phyloP scores from a whole-genome alignment of 2,113 vertebrate genomes.

The Podiceps cristatus region DNA sequence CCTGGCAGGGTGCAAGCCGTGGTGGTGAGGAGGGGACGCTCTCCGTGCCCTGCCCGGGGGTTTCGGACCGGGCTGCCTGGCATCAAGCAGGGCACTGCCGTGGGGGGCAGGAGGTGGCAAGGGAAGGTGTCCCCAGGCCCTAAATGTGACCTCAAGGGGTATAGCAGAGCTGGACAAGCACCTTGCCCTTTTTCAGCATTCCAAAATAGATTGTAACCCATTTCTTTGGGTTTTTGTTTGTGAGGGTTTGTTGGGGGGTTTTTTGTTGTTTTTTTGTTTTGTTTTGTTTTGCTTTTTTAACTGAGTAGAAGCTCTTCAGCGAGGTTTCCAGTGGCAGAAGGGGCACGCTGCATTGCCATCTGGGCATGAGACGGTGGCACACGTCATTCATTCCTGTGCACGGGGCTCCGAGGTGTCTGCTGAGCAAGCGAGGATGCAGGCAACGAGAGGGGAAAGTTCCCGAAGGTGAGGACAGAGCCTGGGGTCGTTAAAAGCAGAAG shows the following conservation, averaged over 20 bases:
- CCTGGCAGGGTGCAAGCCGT: not conserved
- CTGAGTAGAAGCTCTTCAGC: rapidly evolving
- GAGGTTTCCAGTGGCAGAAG: not conserved
- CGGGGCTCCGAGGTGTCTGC: rapidly evolving
- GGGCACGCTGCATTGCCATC: not conserved
- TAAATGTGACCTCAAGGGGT: too few relatives aligned
- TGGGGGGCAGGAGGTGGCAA: not conserved
- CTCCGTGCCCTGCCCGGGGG: not conserved
- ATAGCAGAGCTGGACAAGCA: not conserved
- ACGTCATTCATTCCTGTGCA: not conserved
- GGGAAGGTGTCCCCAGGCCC: not conserved
- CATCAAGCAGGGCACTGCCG: not conserved
- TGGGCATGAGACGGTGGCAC: rapidly evolving
- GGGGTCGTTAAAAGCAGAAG: not conserved
- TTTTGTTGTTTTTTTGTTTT: too few relatives aligned
- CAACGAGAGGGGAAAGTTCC: not conserved
- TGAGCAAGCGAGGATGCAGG: not conserved
- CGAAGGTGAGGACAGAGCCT: not conserved
- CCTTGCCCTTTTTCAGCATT: not conserved
- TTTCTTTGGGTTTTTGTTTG: not conserved
- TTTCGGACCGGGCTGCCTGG: not conserved
- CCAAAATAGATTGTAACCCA: not conserved
- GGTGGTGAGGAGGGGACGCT: not conserved
- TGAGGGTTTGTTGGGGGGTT: too few relatives aligned
- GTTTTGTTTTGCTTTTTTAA: not conserved